Evolutionary conservation across 2,797 vertebrate species (phyloP).

Genomic region (Ara ararauna): DNA sequence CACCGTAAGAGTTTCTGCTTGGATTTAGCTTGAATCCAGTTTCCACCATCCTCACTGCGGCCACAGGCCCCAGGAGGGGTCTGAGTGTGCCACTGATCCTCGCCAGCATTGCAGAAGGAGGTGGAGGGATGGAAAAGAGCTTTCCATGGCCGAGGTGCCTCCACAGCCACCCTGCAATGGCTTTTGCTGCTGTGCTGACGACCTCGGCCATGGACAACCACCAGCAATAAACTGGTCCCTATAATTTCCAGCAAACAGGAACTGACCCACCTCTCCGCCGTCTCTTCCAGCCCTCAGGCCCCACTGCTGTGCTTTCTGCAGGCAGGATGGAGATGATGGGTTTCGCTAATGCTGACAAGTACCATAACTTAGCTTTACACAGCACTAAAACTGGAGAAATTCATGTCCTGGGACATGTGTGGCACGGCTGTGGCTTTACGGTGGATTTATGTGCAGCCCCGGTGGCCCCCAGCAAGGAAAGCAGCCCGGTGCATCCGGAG

Average conservation of each 20-base stretch:
- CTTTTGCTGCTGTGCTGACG: rapidly evolving
- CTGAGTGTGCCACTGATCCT: rapidly evolving
- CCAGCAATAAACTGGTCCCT: not conserved
- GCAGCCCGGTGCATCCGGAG: rapidly evolving
- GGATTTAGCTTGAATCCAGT: rapidly evolving
- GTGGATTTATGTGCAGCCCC: not conserved
- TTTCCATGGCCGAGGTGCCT: rapidly evolving
- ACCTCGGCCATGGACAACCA: rapidly evolving
- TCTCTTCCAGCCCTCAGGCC: not conserved
- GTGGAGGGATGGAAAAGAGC: not conserved
- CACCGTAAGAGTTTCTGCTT: rapidly evolving
- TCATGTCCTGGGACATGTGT: slow-evolving; percentile 23
- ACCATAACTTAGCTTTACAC: slow-evolving; percentile 25
- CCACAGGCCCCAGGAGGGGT: rapidly evolving
- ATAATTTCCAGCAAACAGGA: not conserved
- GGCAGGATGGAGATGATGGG: not conserved
- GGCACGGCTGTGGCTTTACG: not conserved
- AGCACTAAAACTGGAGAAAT: slow-evolving; percentile 25
- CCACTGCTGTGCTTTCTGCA: rapidly evolving
- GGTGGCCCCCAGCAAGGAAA: not conserved
- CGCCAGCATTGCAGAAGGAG: not conserved
- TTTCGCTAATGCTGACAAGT: slow-evolving; percentile 10
- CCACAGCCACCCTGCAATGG: rapidly evolving
- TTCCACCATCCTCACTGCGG: rapidly evolving
- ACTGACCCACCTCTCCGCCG: not conserved